Conservation (phyloP, 2,888 invertebrate genomes). For the Lepeophtheirus nordmannii region DNA sequence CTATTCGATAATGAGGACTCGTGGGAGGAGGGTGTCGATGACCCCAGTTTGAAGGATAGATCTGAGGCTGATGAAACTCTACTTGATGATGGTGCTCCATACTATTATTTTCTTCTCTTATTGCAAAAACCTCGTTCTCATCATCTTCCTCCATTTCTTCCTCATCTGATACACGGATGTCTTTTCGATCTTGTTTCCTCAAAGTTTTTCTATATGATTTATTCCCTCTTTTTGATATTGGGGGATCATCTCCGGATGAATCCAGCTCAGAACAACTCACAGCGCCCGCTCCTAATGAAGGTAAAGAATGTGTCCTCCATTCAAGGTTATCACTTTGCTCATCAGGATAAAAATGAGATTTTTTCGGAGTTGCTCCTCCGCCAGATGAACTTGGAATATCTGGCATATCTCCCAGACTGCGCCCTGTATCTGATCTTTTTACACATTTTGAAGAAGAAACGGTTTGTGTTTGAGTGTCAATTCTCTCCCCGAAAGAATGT, state of each 20-base stretch:
- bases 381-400: not conserved
- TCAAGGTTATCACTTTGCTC: not conserved
- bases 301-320: constrained; percentile 15
- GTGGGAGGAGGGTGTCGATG: not conserved
- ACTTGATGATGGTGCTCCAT: not conserved
- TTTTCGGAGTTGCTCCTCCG: not conserved
- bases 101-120: not conserved
- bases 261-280: constrained; percentile 18
- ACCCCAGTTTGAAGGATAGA: constrained; percentile 3
- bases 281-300: constrained; percentile 9
- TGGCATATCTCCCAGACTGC: not conserved
- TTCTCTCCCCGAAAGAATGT: not conserved
- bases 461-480: constrained; percentile 23
- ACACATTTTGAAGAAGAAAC: not conserved
- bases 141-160: constrained; percentile 6
- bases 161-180: constrained; percentile 5
- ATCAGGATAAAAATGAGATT: not conserved
- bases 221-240: not conserved
- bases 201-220: not conserved
- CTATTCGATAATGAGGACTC: not conserved
- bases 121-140: not conserved
- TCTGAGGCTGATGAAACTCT: constrained; percentile 7
- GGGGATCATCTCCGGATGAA: constrained; percentile 18
- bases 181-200: constrained; percentile 2
- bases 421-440: not conserved